These are phyloP conservation scores for Phoeniculus purpureus DNA, from an alignment of 2,797 vertebrate species.

Conservation along the genomic window DNA sequence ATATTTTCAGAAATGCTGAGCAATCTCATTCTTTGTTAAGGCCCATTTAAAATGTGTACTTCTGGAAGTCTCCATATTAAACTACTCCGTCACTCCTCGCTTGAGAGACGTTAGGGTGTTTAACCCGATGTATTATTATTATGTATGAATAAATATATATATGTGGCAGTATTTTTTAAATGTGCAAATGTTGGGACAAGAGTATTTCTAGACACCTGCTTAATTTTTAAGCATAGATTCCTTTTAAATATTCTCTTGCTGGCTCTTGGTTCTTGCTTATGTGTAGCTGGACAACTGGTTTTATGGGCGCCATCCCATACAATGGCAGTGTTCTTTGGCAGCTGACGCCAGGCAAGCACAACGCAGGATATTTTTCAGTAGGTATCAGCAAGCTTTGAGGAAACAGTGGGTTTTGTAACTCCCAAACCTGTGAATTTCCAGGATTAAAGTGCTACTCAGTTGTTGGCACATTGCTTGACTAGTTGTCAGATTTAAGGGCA, in stretches of 20 bases:
- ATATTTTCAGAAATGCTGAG: constrained; percentile 44
- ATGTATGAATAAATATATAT: background rate
- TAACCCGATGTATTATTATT: background rate
- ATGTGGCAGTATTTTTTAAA: background rate
- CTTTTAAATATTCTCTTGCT: background rate
- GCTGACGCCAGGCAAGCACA: background rate
- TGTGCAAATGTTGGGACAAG: background rate
- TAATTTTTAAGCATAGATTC: background rate
- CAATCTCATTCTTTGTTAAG: constrained; percentile 37
- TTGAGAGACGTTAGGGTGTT: background rate
- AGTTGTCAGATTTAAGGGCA: background rate
- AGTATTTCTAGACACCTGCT: background rate
- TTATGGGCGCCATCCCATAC: background rate
- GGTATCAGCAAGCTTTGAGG: background rate
- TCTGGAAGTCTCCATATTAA: background rate
- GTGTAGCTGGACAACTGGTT: background rate
- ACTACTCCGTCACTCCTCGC: background rate
- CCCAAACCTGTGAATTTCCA: background rate
- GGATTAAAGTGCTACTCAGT: background rate
- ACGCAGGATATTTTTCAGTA: background rate
- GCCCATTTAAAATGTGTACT: background rate
- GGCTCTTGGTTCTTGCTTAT: background rate
- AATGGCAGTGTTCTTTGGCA: background rate
- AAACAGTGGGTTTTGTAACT: background rate
- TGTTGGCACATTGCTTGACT: background rate